Percentiles rank a stretch among this genome's conserved stretches.
Conservation (phyloP, 1,140 invertebrate species). For the Drosophila baimaii region DNA sequence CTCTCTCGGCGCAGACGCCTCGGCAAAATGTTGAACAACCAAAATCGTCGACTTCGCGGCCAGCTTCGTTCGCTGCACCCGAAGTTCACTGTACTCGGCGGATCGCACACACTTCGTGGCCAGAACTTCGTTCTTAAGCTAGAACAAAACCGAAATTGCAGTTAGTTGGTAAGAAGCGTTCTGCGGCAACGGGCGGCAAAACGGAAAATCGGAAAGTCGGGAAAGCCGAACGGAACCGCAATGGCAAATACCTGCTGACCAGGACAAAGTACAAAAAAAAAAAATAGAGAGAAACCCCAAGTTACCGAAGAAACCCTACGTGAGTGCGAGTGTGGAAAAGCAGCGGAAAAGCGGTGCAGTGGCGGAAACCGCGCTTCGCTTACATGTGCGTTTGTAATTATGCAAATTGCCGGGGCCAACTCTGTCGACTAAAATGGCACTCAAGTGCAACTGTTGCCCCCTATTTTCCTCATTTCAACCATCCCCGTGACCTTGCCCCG, state of each 20-base stretch:
- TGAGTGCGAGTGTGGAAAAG: slow-evolving; percentile 21
- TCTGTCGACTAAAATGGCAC: slow-evolving; percentile 63
- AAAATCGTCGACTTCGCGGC: slow-evolving; percentile 14
- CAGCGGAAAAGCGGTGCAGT: slow-evolving; percentile 42
- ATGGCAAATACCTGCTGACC: slow-evolving; percentile 1
- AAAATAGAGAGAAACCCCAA: not conserved
- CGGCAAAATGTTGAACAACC: slow-evolving; percentile 16
- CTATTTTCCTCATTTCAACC: slow-evolving; percentile 2
- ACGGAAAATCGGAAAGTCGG: slow-evolving; percentile 46
- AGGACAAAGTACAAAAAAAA: not conserved
- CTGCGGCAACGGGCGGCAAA: slow-evolving; percentile 74
- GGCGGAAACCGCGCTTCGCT: slow-evolving; percentile 47
- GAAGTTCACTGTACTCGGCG: slow-evolving; percentile 32
- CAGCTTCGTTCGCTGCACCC: slow-evolving; percentile 16
- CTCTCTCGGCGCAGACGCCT: slow-evolving; percentile 35
- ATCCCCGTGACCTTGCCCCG: slow-evolving; percentile 57
- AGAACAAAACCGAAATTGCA: slow-evolving; percentile 76
- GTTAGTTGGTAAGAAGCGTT: slow-evolving; percentile 80
- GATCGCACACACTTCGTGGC: slow-evolving; percentile 2
- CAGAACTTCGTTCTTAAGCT: slow-evolving; percentile 67
- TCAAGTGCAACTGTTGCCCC: slow-evolving; percentile 75
- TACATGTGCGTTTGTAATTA: slow-evolving; percentile 78
- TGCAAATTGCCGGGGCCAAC: slow-evolving; percentile 66
- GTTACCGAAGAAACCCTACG: slow-evolving; percentile 12
- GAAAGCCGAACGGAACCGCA: slow-evolving; percentile 18